phyloP scores from a whole-genome alignment of 2,888 invertebrate genomes.

The Macrostomum cliftonense region DNA sequence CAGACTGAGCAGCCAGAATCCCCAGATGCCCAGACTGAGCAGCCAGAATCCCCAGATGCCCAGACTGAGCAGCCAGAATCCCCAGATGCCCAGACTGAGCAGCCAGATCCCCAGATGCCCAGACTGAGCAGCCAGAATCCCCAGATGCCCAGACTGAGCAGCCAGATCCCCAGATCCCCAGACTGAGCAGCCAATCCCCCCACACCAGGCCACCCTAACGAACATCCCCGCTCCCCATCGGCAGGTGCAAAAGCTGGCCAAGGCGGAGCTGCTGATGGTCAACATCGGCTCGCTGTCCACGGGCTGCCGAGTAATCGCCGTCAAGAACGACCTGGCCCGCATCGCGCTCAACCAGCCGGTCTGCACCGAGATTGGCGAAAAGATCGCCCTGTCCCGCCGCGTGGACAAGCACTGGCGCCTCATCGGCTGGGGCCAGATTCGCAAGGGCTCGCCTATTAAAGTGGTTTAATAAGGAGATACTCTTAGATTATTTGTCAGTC shows the following conservation, averaged over 20 bases:
- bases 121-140: too few species aligned
- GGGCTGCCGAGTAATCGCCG: slow-evolving; percentile 80
- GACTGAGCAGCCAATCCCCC: too few species aligned
- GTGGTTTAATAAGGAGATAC: too few species aligned
- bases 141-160: too few species aligned
- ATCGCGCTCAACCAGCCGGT: slow-evolving; percentile 89
- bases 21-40: too few species aligned
- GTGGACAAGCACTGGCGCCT: slow-evolving; percentile 99
- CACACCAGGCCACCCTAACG: slow-evolving; percentile 1
- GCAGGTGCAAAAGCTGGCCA: slow-evolving; percentile 67
- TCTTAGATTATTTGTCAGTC: too few species aligned
- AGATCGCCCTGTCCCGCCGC: slow-evolving; percentile 91
- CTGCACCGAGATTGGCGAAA: slow-evolving; percentile 93
- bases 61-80: too few species aligned
- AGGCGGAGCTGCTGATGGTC: slow-evolving; percentile 75
- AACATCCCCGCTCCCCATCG: slow-evolving; percentile 13
- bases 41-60: too few species aligned
- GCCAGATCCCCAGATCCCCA: too few species aligned
- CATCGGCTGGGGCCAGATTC: slow-evolving; percentile 98
- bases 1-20: too few species aligned
- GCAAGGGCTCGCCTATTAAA: slow-evolving; percentile 83
- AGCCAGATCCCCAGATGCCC: too few species aligned
- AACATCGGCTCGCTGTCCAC: slow-evolving; percentile 97
- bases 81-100: too few species aligned
- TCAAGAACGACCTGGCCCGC: slow-evolving; percentile 87